Conservation (phyloP, 2,797 vertebrate genomes). For the Parotocinclus haroldoi region DNA sequence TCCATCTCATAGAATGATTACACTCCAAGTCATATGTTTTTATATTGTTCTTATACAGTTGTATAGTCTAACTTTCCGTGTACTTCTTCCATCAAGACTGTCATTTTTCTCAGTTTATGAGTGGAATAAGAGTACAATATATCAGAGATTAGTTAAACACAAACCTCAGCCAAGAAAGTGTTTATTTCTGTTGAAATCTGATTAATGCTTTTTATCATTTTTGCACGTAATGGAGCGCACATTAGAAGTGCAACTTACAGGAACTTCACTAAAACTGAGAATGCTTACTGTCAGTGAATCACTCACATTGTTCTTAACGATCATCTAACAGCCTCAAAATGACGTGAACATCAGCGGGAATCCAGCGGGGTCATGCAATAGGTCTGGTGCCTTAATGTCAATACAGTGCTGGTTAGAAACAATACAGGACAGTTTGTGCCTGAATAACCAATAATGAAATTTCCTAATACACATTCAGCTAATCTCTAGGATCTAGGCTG, state of each 20-base stretch:
- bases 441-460: too few relatives aligned
- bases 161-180: neutral
- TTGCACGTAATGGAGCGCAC: neutral
- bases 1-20: too few relatives aligned
- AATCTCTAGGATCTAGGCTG: too few relatives aligned
- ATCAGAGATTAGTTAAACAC: neutral
- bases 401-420: neutral
- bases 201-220: constrained; percentile 12
- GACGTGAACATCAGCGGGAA: neutral
- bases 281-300: constrained; percentile 22
- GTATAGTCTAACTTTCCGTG: too few relatives aligned
- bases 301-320: constrained; percentile 14
- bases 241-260: constrained; percentile 8
- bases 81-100: too few relatives aligned
- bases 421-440: too few relatives aligned
- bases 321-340: constrained; percentile 14
- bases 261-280: constrained; percentile 1
- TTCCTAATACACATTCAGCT: too few relatives aligned
- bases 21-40: too few relatives aligned
- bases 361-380: neutral
- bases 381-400: neutral
- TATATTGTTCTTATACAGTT: too few relatives aligned
- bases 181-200: constrained; percentile 26
- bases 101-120: too few relatives aligned
- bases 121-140: neutral